Conservation (phyloP, 2,797 vertebrate species). For the Danio tinwini region DNA sequence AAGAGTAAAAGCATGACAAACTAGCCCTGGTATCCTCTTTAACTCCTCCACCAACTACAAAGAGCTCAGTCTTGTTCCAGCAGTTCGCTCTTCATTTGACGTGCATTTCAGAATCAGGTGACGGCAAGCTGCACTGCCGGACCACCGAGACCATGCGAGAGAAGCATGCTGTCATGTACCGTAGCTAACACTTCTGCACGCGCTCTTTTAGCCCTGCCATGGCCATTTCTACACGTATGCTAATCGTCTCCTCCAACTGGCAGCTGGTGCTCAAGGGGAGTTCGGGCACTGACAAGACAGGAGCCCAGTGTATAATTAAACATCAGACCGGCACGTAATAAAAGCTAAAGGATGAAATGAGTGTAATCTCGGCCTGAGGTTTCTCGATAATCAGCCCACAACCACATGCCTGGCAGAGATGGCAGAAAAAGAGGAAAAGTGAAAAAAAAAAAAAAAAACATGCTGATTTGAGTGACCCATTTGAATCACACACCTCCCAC, state of each 20-base stretch:
- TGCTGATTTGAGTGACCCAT: constrained; percentile 70
- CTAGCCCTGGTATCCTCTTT: background rate
- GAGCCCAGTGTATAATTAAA: constrained; percentile 73
- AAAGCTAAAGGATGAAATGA: constrained; percentile 67
- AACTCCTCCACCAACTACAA: background rate
- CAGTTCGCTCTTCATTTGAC: constrained; percentile 8
- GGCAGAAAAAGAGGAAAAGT: constrained; percentile 42
- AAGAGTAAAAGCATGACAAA: background rate
- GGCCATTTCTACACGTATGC: constrained; percentile 64
- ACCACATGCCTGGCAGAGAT: constrained; percentile 57
- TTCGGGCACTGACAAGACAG: constrained; percentile 61
- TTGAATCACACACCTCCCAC: constrained; percentile 75
- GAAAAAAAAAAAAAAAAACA: constrained; percentile 53
- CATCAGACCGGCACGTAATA: constrained; percentile 64
- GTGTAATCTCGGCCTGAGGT: constrained; percentile 71
- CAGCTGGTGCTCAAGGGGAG: constrained; percentile 59
- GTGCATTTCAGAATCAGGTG: constrained; percentile 62
- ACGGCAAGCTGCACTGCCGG: constrained; percentile 55
- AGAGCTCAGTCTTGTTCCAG: constrained; percentile 11
- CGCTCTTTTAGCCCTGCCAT: constrained; percentile 46
- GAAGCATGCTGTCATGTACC: constrained; percentile 68
- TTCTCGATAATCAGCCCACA: constrained; percentile 69
- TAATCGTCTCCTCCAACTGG: constrained; percentile 68
- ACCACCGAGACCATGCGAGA: constrained; percentile 56
- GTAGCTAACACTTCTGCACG: constrained; percentile 65